Percentiles rank a stretch among this genome's conserved stretches.
Evolutionary conservation across 2,888 invertebrate species (phyloP).

Genomic region (Parapristionchus giblindavisi): DNA sequence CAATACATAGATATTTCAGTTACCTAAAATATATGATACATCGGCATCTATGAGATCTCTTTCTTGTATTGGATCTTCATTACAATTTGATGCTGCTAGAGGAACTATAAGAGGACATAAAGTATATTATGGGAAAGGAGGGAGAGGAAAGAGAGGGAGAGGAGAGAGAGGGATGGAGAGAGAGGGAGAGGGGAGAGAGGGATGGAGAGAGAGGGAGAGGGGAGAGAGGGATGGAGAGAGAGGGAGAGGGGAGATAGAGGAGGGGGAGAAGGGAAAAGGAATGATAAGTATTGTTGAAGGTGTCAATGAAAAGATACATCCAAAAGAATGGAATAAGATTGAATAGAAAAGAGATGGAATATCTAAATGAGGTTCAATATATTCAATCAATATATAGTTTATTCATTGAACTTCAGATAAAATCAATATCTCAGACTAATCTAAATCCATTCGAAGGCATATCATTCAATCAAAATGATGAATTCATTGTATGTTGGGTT

Average conservation of each 20-base stretch:
- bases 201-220: too few relatives aligned
- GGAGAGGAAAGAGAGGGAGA: too few relatives aligned
- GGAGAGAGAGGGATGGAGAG: too few relatives aligned
- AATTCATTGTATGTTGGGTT: conserved; percentile 45
- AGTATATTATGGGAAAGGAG: too few relatives aligned
- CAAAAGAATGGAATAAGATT: conserved; percentile 52
- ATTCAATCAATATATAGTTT: not conserved
- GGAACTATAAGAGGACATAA: conserved; percentile 28
- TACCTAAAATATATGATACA: not conserved
- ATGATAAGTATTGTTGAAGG: conserved; percentile 36
- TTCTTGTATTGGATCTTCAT: conserved; percentile 22
- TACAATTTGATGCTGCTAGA: conserved; percentile 15
- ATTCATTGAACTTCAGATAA: conserved; percentile 43
- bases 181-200: too few relatives aligned
- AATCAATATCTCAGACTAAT: conserved; percentile 49
- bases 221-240: too few relatives aligned
- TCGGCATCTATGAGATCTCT: conserved; percentile 25
- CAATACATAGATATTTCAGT: not conserved
- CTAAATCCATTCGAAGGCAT: conserved; percentile 53
- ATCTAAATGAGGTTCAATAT: conserved; percentile 50
- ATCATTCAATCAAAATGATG: conserved; percentile 53
- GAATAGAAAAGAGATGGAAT: conserved; percentile 50
- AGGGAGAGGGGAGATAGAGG: too few relatives aligned
- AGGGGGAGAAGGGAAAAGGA: not conserved
- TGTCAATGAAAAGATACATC: conserved; percentile 44